Conservation (phyloP, 2,797 vertebrate species). For the Enteromius paludinosus region DNA sequence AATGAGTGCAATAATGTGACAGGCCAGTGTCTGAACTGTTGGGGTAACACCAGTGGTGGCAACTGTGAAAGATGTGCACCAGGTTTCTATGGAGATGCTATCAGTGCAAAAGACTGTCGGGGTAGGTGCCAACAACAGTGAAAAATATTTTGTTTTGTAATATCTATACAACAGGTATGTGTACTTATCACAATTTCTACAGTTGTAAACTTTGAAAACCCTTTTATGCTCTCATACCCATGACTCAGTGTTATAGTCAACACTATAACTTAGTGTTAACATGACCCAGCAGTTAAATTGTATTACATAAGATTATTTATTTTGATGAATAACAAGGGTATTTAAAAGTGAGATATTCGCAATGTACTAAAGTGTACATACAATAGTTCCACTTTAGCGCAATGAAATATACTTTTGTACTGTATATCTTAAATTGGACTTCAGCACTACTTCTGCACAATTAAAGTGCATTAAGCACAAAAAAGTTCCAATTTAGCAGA, state of each 20-base stretch:
- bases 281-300: no score
- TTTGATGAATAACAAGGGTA: neutral
- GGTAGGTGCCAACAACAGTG: conserved; percentile 74
- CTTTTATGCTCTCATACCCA: neutral
- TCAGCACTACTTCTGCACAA: neutral
- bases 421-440: neutral
- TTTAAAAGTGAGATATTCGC: neutral
- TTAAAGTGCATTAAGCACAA: neutral
- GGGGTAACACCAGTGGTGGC: conserved; percentile 86
- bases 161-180: neutral
- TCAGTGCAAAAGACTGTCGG: conserved; percentile 86
- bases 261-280: neutral
- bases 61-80: conserved; percentile 89
- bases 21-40: conserved; percentile 90
- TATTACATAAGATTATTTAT: neutral
- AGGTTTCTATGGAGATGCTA: conserved; percentile 91
- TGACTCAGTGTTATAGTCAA: neutral
- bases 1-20: conserved; percentile 94
- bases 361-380: neutral
- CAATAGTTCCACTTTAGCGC: neutral
- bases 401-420: neutral
- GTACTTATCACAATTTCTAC: neutral
- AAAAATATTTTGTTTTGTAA: neutral
- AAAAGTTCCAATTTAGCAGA: neutral
- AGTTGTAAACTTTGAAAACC: neutral